A percentile compares a stretch with the other conserved stretches of the same genome.
Conservation (phyloP, 2,797 vertebrate species). For the Lepidocolaptes lacrymiger region DNA sequence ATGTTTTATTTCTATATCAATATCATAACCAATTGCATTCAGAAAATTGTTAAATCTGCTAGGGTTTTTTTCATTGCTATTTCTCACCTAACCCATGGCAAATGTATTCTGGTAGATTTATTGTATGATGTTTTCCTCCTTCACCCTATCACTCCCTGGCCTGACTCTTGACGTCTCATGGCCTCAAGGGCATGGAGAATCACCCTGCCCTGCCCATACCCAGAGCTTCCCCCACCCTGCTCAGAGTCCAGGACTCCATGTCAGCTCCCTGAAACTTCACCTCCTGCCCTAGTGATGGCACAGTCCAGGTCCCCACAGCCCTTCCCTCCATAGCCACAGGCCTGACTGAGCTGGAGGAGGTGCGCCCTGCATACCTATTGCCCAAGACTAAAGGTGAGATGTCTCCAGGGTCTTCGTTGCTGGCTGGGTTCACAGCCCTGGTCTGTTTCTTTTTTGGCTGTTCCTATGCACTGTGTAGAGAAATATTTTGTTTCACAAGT, state of each 20-base stretch:
- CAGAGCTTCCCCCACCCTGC: fast-evolving
- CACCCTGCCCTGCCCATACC: neutral
- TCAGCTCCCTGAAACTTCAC: neutral
- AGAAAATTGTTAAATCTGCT: neutral
- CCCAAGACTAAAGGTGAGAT: neutral
- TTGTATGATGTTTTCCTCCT: neutral
- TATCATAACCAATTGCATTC: neutral
- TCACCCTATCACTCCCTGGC: neutral
- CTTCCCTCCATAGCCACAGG: no score
- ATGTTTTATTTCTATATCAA: neutral
- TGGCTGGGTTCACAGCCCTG: neutral
- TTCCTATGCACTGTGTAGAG: neutral
- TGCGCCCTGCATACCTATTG: neutral
- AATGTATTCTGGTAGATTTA: neutral
- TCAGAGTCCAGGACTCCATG: neutral
- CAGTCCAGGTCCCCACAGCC: neutral
- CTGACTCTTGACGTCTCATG: neutral
- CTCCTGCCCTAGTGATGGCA: neutral
- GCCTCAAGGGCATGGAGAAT: neutral
- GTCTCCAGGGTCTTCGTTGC: neutral
- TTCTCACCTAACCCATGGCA: neutral
- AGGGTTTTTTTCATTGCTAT: neutral
- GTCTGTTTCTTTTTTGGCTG: neutral
- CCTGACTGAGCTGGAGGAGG: no score
- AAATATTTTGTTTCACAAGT: neutral